A percentile compares a stretch with the other conserved stretches of the same genome.
phyloP scores from a whole-genome alignment of 2,888 invertebrate genomes.

The Meandrusa payeni region DNA sequence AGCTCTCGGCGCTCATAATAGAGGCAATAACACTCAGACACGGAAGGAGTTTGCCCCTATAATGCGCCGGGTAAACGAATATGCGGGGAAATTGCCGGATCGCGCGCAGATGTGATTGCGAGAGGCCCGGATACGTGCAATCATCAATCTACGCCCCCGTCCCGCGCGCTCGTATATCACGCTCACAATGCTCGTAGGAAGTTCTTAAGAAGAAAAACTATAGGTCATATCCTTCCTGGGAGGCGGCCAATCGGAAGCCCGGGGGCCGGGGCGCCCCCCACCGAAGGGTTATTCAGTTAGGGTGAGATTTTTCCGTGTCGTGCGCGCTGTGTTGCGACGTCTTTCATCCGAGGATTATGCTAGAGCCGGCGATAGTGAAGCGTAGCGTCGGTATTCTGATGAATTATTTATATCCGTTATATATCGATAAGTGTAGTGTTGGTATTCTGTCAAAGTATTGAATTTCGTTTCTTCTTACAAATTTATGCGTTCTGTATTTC shows the following conservation, averaged over 20 bases:
- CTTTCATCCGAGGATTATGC: slow-evolving; percentile 55
- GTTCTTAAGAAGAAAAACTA: slow-evolving; percentile 81
- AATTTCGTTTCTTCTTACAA: too few species aligned
- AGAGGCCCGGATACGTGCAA: slow-evolving; percentile 66
- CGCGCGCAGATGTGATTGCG: slow-evolving; percentile 70
- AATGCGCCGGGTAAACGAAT: slow-evolving; percentile 77
- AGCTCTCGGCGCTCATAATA: slow-evolving; percentile 59
- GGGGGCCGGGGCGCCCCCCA: slow-evolving; percentile 39
- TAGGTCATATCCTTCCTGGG: slow-evolving; percentile 80
- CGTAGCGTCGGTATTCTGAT: slow-evolving; percentile 39
- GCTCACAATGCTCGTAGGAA: slow-evolving; percentile 77
- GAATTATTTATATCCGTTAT: slow-evolving; percentile 56
- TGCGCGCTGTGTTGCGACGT: slow-evolving; percentile 36
- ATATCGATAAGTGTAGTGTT: slow-evolving; percentile 26
- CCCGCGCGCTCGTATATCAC: slow-evolving; percentile 69
- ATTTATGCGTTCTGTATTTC: too few species aligned
- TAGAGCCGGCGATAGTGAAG: slow-evolving; percentile 49
- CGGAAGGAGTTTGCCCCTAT: slow-evolving; percentile 69
- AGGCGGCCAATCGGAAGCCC: slow-evolving; percentile 76
- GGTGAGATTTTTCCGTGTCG: slow-evolving; percentile 56
- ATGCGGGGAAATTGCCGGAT: slow-evolving; percentile 73
- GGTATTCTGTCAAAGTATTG: too few species aligned
- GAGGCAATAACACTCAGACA: slow-evolving; percentile 70
- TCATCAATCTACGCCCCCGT: slow-evolving; percentile 66
- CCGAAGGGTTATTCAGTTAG: slow-evolving; percentile 59